Evolutionary conservation across 2,113 vertebrate species (phyloP).

Genomic region (Cettia cetti): DNA sequence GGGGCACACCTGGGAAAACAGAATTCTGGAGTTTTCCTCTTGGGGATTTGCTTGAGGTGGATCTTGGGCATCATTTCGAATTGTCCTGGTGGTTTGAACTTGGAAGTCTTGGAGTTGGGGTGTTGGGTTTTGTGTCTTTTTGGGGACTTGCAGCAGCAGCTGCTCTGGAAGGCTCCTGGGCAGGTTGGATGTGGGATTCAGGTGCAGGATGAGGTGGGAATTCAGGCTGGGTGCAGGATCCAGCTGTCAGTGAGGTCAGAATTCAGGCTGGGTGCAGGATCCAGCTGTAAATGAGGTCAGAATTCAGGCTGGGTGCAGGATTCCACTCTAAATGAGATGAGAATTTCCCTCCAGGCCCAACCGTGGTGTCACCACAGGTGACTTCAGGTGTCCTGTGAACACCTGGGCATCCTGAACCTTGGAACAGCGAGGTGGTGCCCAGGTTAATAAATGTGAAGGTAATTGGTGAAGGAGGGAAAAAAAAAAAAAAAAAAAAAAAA

Average conservation of each 20-base stretch:
- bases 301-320: background rate
- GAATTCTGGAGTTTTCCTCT: background rate
- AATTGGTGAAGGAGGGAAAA: background rate
- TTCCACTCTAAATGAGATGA: background rate
- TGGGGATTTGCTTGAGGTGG: background rate
- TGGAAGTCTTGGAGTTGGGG: accelerated
- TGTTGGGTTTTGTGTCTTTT: background rate
- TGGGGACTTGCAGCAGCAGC: background rate
- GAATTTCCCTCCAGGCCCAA: background rate
- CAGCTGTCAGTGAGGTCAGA: too few relatives aligned
- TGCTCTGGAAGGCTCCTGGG: background rate
- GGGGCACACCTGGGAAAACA: background rate
- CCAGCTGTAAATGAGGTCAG: too few relatives aligned
- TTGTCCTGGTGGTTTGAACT: background rate
- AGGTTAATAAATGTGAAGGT: background rate
- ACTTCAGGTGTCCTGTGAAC: background rate
- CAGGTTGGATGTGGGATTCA: background rate
- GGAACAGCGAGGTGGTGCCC: background rate
- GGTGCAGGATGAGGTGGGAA: too few relatives aligned
- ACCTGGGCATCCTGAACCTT: background rate
- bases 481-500: background rate
- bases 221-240: background rate
- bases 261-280: background rate
- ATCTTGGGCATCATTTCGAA: accelerated
- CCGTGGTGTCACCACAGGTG: accelerated